Conservation (phyloP, 1,140 invertebrate genomes). For the Cylas formicarius region DNA sequence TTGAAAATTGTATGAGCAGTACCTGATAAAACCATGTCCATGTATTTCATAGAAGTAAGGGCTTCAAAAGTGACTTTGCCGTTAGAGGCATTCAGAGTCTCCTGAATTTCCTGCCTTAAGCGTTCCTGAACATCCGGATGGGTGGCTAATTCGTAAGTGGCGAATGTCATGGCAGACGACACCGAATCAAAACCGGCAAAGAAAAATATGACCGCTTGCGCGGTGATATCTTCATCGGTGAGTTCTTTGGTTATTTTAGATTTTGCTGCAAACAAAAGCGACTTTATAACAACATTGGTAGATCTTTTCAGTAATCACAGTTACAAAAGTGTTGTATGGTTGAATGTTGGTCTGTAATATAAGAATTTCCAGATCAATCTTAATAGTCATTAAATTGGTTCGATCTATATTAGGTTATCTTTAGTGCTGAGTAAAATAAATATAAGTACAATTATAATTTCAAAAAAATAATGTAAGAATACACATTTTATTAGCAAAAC, state of each 20-base stretch:
- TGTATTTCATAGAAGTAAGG: conserved; percentile 44
- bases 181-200: conserved; percentile 43
- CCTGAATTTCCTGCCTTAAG: conserved; percentile 41
- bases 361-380: too few relatives aligned
- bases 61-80: conserved; percentile 40
- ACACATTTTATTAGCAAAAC: too few relatives aligned
- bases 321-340: too few relatives aligned
- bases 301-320: too few relatives aligned
- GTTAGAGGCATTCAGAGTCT: conserved; percentile 26
- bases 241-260: conserved; percentile 10
- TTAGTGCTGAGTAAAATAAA: too few relatives aligned
- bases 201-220: conserved; percentile 43
- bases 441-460: too few relatives aligned
- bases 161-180: conserved; percentile 41
- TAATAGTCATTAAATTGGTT: too few relatives aligned
- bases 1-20: conserved; percentile 5
- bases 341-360: too few relatives aligned
- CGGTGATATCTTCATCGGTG: conserved; percentile 33
- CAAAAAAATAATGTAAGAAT: too few relatives aligned
- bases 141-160: conserved; percentile 44
- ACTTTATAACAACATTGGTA: background rate
- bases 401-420: too few relatives aligned
- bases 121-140: conserved; percentile 48
- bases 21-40: conserved; percentile 49
- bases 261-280: conserved; percentile 33